These are phyloP conservation scores for Labeo catla DNA, from an alignment of 2,113 vertebrate species.

Conservation along the genomic window DNA sequence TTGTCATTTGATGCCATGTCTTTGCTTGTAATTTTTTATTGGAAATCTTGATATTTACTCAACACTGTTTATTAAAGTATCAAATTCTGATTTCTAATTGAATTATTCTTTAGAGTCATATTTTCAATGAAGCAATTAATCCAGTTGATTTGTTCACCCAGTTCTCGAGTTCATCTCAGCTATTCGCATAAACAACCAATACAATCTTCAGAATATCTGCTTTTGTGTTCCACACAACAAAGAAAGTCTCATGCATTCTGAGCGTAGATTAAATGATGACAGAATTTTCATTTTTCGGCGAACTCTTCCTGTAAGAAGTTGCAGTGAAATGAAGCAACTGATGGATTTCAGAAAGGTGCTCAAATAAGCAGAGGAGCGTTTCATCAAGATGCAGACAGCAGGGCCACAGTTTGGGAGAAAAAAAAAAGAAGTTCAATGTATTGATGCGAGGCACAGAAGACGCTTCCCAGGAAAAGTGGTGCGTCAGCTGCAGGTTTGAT, in stretches of 20 bases:
- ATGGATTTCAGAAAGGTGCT: constrained; percentile 15
- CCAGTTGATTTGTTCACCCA: neutral
- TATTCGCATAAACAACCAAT: neutral
- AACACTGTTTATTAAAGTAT: neutral
- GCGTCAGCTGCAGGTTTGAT: constrained; percentile 56
- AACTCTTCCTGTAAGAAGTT: neutral
- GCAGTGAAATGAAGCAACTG: constrained; percentile 11
- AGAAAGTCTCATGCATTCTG: neutral
- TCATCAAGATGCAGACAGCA: constrained; percentile 42
- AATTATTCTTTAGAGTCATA: neutral
- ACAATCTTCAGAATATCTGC: neutral
- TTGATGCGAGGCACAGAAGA: constrained; percentile 42
- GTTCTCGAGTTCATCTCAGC: neutral
- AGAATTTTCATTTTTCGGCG: neutral
- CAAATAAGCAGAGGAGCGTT: constrained; percentile 25
- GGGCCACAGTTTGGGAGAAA: constrained; percentile 25
- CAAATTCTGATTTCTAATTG: neutral
- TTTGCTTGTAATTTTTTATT: neutral
- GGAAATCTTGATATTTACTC: neutral
- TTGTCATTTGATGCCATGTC: too few species aligned
- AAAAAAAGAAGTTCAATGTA: constrained; percentile 53
- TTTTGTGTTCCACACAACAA: neutral
- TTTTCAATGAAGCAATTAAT: neutral
- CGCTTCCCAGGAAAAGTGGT: constrained; percentile 56
- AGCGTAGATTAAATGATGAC: neutral